Evolutionary conservation across 2,113 vertebrate genomes (phyloP).

Genomic region (Sceloporus tristichus): DNA sequence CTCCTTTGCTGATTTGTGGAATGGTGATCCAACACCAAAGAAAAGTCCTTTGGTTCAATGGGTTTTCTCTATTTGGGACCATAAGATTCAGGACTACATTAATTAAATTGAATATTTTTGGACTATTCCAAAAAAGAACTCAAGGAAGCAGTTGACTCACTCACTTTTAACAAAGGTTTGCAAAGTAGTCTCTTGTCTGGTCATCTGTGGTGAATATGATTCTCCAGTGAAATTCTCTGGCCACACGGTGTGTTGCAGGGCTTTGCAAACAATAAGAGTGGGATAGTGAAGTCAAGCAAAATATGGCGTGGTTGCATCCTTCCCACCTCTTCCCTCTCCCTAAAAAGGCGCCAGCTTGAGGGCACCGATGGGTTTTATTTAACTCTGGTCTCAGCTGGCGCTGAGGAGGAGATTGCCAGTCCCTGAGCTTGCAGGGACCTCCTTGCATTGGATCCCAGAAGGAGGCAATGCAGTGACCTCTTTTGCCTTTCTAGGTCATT

Average conservation of each 20-base stretch:
- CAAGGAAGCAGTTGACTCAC: neutral
- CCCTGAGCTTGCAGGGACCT: neutral
- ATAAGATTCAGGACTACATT: too few species aligned
- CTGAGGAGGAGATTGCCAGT: neutral
- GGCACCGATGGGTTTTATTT: neutral
- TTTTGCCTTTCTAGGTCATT: conserved; percentile 4
- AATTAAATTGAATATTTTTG: too few species aligned
- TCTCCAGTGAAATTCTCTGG: too few species aligned
- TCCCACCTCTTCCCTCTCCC: neutral
- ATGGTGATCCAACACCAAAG: too few species aligned
- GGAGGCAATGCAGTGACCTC: neutral
- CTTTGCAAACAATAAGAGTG: neutral
- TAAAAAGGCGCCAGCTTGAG: neutral
- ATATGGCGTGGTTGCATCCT: neutral
- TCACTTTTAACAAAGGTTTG: too few species aligned
- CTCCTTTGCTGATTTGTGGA: neutral
- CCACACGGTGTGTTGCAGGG: neutral
- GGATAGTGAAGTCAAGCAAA: neutral
- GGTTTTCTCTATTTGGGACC: too few species aligned
- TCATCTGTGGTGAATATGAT: neutral
- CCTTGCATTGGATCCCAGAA: neutral
- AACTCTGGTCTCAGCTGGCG: neutral
- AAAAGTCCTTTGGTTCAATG: too few species aligned
- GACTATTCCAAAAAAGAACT: too few species aligned
- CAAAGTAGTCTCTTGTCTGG: neutral